phyloP scores from a whole-genome alignment of 23 tunicate species.

The Aplidium turbinatum region DNA sequence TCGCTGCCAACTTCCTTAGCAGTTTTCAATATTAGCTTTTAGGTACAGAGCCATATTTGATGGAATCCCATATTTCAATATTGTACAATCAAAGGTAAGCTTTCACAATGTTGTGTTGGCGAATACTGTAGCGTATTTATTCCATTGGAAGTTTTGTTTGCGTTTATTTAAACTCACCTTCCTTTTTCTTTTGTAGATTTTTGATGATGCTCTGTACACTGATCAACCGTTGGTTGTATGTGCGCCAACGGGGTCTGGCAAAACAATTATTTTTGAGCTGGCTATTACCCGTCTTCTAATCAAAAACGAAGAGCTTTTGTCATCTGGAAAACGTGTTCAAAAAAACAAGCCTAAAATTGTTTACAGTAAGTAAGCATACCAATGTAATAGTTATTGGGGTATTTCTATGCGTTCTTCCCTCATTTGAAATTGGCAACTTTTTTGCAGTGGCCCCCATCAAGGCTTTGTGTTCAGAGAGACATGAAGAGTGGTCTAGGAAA shows the following conservation, averaged over 20 bases:
- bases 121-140: neutral
- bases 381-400: neutral
- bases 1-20: too few relatives aligned
- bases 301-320: slow-evolving; percentile 9
- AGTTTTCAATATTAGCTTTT: too few relatives aligned
- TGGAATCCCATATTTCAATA: slow-evolving; percentile 64
- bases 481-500: slow-evolving; percentile 66
- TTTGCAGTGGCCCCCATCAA: slow-evolving; percentile 87
- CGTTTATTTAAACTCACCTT: too few relatives aligned
- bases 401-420: too few relatives aligned
- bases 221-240: slow-evolving; percentile 79
- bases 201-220: slow-evolving; percentile 73
- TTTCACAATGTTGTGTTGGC: neutral
- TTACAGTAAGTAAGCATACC: slow-evolving; percentile 42
- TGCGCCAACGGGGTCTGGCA: slow-evolving; percentile 94
- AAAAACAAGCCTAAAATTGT: slow-evolving; percentile 53
- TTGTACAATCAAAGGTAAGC: slow-evolving; percentile 76
- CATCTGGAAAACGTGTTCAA: neutral
- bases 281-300: slow-evolving; percentile 63
- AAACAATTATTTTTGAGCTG: slow-evolving; percentile 83
- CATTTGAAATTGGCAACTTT: too few relatives aligned
- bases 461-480: slow-evolving; percentile 78
- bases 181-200: slow-evolving; percentile 47
- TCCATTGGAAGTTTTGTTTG: too few relatives aligned
- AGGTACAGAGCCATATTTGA: slow-evolving; percentile 55